Evolutionary conservation across 2,113 vertebrate species (phyloP).

Genomic region (Haliaeetus leucogaster): DNA sequence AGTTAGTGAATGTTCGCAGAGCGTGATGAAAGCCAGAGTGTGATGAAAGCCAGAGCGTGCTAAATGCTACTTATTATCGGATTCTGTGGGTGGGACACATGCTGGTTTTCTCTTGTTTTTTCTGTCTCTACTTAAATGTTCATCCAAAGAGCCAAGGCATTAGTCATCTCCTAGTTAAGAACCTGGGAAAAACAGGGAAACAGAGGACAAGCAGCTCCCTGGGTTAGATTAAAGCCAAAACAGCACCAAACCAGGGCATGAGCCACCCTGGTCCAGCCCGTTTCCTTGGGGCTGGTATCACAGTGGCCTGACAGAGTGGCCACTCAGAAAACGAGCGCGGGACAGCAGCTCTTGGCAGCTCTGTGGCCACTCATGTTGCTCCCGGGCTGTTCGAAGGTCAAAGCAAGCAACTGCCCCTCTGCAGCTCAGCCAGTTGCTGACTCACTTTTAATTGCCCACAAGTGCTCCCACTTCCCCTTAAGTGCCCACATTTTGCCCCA

Average conservation of each 20-base stretch:
- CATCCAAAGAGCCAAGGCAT: slow-evolving; percentile 36
- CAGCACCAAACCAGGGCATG: not conserved
- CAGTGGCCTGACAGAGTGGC: not conserved
- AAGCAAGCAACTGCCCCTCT: rapidly evolving
- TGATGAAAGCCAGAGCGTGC: not conserved
- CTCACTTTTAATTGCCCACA: not conserved
- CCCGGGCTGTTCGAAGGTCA: not conserved
- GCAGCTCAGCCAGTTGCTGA: not conserved
- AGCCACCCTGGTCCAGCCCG: not conserved
- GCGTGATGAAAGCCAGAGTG: not conserved
- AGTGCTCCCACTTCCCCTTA: not conserved
- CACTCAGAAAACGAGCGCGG: rapidly evolving
- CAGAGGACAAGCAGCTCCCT: not conserved
- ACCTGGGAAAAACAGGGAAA: not conserved
- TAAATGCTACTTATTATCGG: not conserved
- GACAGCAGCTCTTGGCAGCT: not conserved
- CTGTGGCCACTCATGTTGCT: rapidly evolving
- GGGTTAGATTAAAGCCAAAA: not conserved
- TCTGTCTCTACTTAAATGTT: slow-evolving; percentile 42
- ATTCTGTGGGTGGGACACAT: slow-evolving; percentile 33
- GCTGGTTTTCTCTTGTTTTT: slow-evolving; percentile 49
- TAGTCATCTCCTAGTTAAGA: slow-evolving; percentile 21
- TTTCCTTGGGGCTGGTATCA: not conserved
- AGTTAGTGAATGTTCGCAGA: not conserved
- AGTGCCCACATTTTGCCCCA: rapidly evolving